Conservation (phyloP, 2,113 vertebrate genomes). For the Tinamus guttatus region DNA sequence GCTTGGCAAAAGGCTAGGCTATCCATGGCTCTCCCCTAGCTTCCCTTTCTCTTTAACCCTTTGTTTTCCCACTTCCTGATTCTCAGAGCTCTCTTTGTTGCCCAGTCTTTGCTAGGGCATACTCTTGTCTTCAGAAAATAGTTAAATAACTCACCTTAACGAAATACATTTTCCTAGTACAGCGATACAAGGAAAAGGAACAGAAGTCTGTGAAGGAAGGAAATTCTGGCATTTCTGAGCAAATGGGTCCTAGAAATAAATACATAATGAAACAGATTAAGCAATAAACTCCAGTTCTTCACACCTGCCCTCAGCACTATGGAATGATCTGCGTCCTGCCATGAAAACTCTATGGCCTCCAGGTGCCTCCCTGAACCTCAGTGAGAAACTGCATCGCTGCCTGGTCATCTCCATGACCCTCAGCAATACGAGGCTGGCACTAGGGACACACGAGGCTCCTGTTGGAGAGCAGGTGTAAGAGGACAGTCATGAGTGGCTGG, state of each 20-base stretch:
- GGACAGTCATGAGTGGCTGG: not conserved
- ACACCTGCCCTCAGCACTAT: not conserved
- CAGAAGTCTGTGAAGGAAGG: slow-evolving; percentile 53
- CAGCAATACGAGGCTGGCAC: not conserved
- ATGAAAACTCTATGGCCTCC: not conserved
- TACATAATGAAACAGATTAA: not conserved
- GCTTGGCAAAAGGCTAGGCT: not conserved
- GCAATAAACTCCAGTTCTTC: not conserved
- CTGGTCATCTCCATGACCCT: not conserved
- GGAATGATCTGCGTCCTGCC: not conserved
- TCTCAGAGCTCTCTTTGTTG: not conserved
- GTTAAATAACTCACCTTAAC: slow-evolving; percentile 62
- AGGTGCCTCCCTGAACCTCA: not conserved
- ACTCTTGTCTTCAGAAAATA: not conserved
- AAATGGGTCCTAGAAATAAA: slow-evolving; percentile 52
- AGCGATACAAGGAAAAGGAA: slow-evolving; percentile 60
- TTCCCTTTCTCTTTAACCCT: not conserved
- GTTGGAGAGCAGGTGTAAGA: not conserved
- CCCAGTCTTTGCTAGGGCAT: not conserved
- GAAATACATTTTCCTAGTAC: slow-evolving; percentile 52
- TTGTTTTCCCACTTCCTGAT: not conserved
- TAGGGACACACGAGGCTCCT: not conserved
- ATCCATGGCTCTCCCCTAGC: not conserved
- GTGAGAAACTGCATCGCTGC: not conserved
- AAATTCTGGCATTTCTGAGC: slow-evolving; percentile 2